phyloP scores from a whole-genome alignment of 30 jellyfish, hydroid and myxozoan genomes.

The Pseudorhiza aurosa region DNA sequence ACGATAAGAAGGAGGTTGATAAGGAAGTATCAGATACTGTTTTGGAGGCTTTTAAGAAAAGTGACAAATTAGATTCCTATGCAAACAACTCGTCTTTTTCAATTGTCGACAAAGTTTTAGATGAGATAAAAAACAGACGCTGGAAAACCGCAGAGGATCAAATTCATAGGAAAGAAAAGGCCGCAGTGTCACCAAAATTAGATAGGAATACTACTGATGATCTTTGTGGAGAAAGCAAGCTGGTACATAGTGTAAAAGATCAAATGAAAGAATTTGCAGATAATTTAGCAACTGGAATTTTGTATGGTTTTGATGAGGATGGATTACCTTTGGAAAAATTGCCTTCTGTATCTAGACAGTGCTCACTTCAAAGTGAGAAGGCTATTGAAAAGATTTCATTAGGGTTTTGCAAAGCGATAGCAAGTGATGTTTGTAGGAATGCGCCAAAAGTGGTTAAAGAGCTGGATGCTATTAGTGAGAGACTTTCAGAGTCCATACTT shows the following conservation, averaged over 20 bases:
- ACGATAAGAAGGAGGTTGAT: neutral
- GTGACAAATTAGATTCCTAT: conserved; percentile 2
- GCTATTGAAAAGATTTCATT: conserved; percentile 1
- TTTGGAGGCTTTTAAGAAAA: neutral
- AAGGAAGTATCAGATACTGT: conserved; percentile 1
- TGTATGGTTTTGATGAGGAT: conserved; percentile 6
- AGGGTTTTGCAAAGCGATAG: conserved; percentile 30
- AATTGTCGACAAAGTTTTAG: neutral
- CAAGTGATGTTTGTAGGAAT: conserved; percentile 30
- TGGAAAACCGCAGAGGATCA: neutral
- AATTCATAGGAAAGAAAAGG: neutral
- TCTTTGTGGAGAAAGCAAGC: neutral
- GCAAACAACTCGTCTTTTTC: conserved; percentile 15
- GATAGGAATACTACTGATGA: neutral
- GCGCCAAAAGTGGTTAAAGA: conserved; percentile 30
- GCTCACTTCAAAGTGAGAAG: neutral
- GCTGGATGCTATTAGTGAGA: neutral
- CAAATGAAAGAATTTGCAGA: conserved; percentile 7
- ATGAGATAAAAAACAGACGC: neutral
- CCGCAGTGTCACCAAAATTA: neutral
- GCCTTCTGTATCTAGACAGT: neutral
- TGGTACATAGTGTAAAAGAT: neutral
- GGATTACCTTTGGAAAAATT: neutral
- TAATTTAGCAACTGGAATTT: conserved; percentile 4
- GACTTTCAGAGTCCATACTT: neutral